Percentiles rank a stretch among this genome's conserved stretches.
Evolutionary conservation across 2,888 invertebrate species (phyloP).

Genomic region (Sipha maydis): DNA sequence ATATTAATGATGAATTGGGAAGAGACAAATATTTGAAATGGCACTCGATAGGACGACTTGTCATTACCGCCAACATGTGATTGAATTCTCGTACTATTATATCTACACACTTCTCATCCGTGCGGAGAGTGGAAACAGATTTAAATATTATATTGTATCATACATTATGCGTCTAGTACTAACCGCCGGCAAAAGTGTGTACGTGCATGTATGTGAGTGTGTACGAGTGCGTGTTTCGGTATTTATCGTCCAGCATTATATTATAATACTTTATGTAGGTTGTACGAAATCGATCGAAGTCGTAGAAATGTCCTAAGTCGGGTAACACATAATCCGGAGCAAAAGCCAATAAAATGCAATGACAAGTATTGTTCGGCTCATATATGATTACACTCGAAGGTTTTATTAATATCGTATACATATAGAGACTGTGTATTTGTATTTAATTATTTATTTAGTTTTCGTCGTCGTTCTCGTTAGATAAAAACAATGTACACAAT

Average conservation of each 20-base stretch:
- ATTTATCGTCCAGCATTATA: neutral
- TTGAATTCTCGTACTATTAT: conserved; percentile 24
- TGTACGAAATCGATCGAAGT: conserved; percentile 43
- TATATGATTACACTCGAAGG: conserved; percentile 45
- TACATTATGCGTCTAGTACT: neutral
- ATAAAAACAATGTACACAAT: neutral
- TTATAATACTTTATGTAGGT: neutral
- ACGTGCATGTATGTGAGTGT: neutral
- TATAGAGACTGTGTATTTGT: too few relatives aligned
- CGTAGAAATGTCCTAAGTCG: conserved; percentile 47
- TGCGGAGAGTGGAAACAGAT: neutral
- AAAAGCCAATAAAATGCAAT: conserved; percentile 60
- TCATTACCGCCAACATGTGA: conserved; percentile 13
- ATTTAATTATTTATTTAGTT: neutral
- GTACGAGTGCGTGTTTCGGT: neutral
- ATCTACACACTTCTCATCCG: neutral
- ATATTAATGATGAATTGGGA: neutral
- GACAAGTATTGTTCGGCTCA: conserved; percentile 47
- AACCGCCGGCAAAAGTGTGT: neutral
- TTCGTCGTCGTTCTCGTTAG: neutral
- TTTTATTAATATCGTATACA: neutral
- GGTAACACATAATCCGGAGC: conserved; percentile 52
- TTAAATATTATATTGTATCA: neutral
- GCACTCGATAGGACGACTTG: neutral
- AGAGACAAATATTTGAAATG: conserved; percentile 3